phyloP scores from a whole-genome alignment of 2,113 vertebrate species.

The Mungos mungo region DNA sequence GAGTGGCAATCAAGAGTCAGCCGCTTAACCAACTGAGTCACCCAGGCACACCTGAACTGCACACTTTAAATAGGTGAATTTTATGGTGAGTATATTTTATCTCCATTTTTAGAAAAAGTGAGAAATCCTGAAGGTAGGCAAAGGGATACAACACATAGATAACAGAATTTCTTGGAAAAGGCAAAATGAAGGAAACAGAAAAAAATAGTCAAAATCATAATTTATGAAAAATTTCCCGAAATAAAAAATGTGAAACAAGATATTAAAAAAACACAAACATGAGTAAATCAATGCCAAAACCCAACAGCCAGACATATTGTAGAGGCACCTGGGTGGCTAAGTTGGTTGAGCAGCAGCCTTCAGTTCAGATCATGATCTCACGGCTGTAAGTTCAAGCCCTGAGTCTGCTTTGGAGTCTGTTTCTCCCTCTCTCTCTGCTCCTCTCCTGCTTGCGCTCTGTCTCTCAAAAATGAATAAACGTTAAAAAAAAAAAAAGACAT shows the following conservation, averaged over 20 bases:
- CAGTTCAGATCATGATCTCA: too few species aligned
- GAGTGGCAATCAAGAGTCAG: too few species aligned
- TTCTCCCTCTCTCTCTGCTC: too few species aligned
- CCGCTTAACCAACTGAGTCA: too few species aligned
- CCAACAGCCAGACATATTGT: background rate
- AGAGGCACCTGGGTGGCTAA: too few species aligned
- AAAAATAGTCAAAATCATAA: background rate
- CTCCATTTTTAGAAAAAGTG: background rate
- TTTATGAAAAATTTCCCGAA: background rate
- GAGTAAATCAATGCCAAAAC: background rate
- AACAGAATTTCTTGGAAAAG: background rate
- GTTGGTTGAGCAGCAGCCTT: too few species aligned
- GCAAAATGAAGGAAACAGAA: background rate
- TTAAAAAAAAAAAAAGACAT: background rate
- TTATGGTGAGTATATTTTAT: background rate
- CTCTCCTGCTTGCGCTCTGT: too few species aligned
- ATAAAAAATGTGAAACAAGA: background rate
- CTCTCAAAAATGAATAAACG: too few species aligned
- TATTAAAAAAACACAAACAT: background rate
- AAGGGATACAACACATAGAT: background rate
- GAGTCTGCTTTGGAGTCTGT: too few species aligned
- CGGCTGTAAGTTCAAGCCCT: too few species aligned
- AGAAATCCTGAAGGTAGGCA: background rate
- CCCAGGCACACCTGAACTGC: background rate
- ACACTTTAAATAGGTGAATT: background rate